phyloP scores from a whole-genome alignment of 1,140 invertebrate genomes.

The Zophobas morio region DNA sequence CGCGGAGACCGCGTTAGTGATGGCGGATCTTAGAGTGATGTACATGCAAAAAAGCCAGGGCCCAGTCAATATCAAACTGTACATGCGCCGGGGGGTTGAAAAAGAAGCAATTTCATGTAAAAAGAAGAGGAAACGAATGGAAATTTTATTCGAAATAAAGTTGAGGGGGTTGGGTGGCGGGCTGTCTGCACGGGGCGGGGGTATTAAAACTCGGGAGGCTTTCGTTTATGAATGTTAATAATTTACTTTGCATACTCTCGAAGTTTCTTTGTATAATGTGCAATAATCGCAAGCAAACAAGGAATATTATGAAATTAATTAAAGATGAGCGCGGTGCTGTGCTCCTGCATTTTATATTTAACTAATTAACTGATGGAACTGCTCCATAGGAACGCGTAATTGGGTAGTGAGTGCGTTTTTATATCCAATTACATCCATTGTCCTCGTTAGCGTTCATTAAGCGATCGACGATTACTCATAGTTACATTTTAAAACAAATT shows the following conservation, averaged over 20 bases:
- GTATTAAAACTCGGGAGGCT: slow-evolving; percentile 65
- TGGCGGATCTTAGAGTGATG: slow-evolving; percentile 43
- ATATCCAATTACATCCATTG: slow-evolving; percentile 54
- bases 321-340: slow-evolving; percentile 48
- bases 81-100: slow-evolving; percentile 61
- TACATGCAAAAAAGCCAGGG: slow-evolving; percentile 58
- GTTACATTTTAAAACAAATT: slow-evolving; percentile 27
- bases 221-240: slow-evolving; percentile 68
- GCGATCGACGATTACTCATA: slow-evolving; percentile 34
- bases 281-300: slow-evolving; percentile 61
- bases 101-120: slow-evolving; percentile 59
- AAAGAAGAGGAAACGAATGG: slow-evolving; percentile 64
- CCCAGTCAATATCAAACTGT: slow-evolving; percentile 62
- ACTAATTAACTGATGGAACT: slow-evolving; percentile 58
- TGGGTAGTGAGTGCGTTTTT: slow-evolving; percentile 50
- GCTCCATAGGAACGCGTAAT: slow-evolving; percentile 53
- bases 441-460: slow-evolving; percentile 55
- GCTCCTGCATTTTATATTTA: slow-evolving; percentile 53
- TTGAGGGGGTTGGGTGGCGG: slow-evolving; percentile 38
- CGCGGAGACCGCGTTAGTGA: slow-evolving; percentile 31
- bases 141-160: slow-evolving; percentile 67
- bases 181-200: slow-evolving; percentile 2
- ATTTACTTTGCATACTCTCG: slow-evolving; percentile 66
- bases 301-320: slow-evolving; percentile 54
- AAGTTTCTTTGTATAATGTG: slow-evolving; percentile 61